Evolutionary conservation across 1,140 invertebrate genomes (phyloP).

Genomic region (Brachionus manjavacas): DNA sequence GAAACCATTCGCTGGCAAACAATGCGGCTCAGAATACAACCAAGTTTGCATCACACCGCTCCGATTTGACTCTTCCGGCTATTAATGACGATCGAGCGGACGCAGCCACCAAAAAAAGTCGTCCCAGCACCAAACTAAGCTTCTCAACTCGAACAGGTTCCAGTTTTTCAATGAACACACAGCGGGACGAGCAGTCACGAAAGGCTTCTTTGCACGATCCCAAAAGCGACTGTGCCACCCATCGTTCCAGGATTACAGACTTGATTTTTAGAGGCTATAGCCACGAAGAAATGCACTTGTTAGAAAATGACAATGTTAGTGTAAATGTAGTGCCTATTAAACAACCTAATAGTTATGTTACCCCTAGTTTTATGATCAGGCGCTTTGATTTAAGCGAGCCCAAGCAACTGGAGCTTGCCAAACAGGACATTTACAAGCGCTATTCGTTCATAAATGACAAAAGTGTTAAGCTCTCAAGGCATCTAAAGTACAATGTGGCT

Average conservation of each 20-base stretch:
- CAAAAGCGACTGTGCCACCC: background rate
- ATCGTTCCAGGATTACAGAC: background rate
- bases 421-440: background rate
- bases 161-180: background rate
- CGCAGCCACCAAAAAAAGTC: background rate
- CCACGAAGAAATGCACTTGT: background rate
- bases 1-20: background rate
- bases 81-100: background rate
- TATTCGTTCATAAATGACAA: constrained; percentile 17
- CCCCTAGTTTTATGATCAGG: constrained; percentile 4
- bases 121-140: background rate
- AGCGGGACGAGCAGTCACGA: background rate
- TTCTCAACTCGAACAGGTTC: background rate
- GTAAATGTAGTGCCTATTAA: background rate
- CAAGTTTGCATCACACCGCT: background rate
- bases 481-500: background rate
- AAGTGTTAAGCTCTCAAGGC: background rate
- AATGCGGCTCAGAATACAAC: background rate
- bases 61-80: background rate
- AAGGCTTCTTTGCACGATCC: background rate
- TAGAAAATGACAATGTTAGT: background rate
- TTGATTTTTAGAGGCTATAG: background rate
- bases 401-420: background rate
- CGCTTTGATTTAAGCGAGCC: background rate
- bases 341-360: background rate